Base-by-base conservation (phyloP, 2,888 invertebrate species). In the Uropetala carovei region DNA sequence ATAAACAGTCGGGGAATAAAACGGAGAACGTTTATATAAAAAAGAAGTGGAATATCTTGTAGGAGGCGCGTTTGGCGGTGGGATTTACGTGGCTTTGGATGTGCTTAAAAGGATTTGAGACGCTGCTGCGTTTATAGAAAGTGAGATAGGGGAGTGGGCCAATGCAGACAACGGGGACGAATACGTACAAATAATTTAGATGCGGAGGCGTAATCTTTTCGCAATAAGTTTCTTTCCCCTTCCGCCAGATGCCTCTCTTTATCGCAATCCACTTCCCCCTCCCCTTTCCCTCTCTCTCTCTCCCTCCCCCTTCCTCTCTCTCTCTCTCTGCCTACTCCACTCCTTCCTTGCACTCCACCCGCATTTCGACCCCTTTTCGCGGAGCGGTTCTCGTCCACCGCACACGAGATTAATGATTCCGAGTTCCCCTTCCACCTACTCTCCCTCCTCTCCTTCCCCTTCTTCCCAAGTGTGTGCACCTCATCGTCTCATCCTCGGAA, bases 281-380 rank as follows among this genome's bases (percentile, higher is more conserved):
- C 68, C 75, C 27, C 27, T 75, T 9, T 22, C 22, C 22, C 27
- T 0, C 75, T 27, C 64, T 2, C 16, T 64, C n/a, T 14, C 13
- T 0, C 13, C 10, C 27, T 8, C n/a, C 27, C 27, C n/a, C 27
- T 14, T 60, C 18, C 9, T 3, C 59, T 30, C 27, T 30, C 60
- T 0, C 59, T 30, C 30, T 30, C 86, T 30, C n/a, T 2, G 9
- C 30, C 82, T 30, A 43, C 82, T 8, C 18, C 16, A 22, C 27
- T 27, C 82, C 81, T 0, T 30, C 85, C 58, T 59, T 60, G 58
- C 57, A 60, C 59, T 86, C 86, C 86, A 30, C 59, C 89, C 89
- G 89, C 89, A 89, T 64, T 89, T 89, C 89, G 89, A 89, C 89
- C 89, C 89, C 89, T 89, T 89, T 89, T 68, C 89, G 89, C 89